phyloP scores from a whole-genome alignment of 2,888 invertebrate genomes.

The Cyclophora albipunctata region DNA sequence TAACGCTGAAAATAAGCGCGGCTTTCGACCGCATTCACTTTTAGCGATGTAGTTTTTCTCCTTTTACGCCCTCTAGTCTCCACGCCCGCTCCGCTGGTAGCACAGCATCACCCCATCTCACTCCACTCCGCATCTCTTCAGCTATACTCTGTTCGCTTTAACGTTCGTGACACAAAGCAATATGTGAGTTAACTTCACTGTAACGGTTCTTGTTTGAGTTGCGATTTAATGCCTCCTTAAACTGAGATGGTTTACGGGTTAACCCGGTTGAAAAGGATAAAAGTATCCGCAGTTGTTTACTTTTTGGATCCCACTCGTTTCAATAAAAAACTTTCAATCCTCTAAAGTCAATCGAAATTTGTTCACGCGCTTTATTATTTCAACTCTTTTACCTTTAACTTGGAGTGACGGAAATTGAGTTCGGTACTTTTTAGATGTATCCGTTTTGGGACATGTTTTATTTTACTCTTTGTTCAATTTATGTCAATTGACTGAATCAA shows the following conservation, averaged over 20 bases:
- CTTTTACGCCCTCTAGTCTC: conserved; percentile 58
- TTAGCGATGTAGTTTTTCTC: conserved; percentile 75
- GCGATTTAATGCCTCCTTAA: conserved; percentile 76
- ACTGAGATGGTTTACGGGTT: conserved; percentile 75
- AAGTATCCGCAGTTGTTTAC: conserved; percentile 65
- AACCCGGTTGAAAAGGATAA: conserved; percentile 69
- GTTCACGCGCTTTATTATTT: conserved; percentile 34
- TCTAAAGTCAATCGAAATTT: conserved; percentile 48
- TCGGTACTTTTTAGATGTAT: conserved; percentile 12
- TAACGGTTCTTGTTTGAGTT: conserved; percentile 75
- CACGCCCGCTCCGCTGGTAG: conserved; percentile 55
- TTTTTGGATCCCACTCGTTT: conserved; percentile 55
- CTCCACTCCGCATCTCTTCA: conserved; percentile 52
- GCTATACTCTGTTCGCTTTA: conserved; percentile 60
- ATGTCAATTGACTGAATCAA: too few species aligned
- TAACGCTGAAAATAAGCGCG: conserved; percentile 71
- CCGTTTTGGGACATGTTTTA: too few species aligned
- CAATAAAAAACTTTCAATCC: conserved; percentile 64
- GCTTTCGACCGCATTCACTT: conserved; percentile 76
- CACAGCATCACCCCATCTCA: conserved; percentile 49
- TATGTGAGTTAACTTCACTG: conserved; percentile 74
- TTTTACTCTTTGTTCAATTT: too few species aligned
- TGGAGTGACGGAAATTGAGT: conserved; percentile 26
- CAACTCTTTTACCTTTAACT: conserved; percentile 25
- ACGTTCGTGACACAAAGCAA: conserved; percentile 75